Evolutionary conservation across 2,888 invertebrate genomes (phyloP), one percentile per base, ranked within the genome.

Genomic region (Chrysomela aeneicollis): DNA sequence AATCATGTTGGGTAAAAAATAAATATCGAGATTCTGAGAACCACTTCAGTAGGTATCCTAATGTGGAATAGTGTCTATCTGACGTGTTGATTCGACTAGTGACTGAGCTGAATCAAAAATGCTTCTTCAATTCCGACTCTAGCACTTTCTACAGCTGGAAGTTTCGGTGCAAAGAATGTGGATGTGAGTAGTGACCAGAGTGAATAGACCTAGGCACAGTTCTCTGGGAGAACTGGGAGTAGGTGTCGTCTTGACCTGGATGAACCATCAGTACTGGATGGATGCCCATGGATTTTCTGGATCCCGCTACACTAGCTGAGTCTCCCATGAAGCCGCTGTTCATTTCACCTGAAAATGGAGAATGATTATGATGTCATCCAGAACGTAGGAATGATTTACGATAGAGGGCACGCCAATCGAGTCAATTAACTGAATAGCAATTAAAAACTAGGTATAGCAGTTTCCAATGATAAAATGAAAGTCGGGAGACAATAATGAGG

Each of bases 301-400:
- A 95, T 4, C 88, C 88, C 9, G 92, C 91, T 58, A 94, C 88
- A 71, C 94, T 94, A 70, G 92, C 91, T 22, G 90, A 91, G 81
- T 95, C 95, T 12, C 92, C 92, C 66, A 95, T 89, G 82, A 92
- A 95, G 6, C 92, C 94, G 75, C 92, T 90, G 84, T 95, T 95
- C 72, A 94, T 91, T 85, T 95, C 94, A 69, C 94, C 95, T 94
- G 84, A 63, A 86, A 53, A 57, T 58, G n/a, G n/a, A n/a, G n/a
- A 21, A 58, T n/a, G 46, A 46, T 19, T 15, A 63, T 51, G 26
- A 2, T 12, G 2, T n/a, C 15, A 52, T 8, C 15, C 8, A 9
- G 52, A 21, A 6, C 19, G 47, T 10, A 47, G n/a, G 3, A 26
- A 26, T 26, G 26, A 6, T 26, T 26, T 26, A n/a, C n/a, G n/a